A percentile compares a stretch with the other conserved stretches of the same genome.
These are phyloP conservation scores for Xiphophorus birchmanni DNA, from an alignment of 2,797 vertebrate genomes.

Conservation along the genomic window DNA sequence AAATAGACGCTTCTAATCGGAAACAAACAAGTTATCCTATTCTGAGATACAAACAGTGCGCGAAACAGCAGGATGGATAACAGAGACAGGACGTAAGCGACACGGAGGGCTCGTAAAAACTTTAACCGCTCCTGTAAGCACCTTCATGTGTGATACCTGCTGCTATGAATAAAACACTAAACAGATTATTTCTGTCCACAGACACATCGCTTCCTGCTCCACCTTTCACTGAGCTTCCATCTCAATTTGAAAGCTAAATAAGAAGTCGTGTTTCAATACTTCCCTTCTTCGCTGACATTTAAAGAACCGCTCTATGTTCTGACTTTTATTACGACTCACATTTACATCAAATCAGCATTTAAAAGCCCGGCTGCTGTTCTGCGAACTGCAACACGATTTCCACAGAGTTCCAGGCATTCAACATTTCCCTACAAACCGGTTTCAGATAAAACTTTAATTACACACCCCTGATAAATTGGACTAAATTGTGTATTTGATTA, in stretches of 20 bases:
- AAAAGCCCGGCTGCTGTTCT: background rate
- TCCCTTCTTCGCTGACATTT: conserved; percentile 20
- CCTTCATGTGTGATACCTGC: conserved; percentile 36
- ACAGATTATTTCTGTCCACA: conserved; percentile 44
- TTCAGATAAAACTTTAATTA: background rate
- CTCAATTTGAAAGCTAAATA: conserved; percentile 12
- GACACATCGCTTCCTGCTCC: conserved; percentile 11
- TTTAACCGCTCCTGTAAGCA: conserved; percentile 32
- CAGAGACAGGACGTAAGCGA: conserved; percentile 9
- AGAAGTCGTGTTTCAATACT: conserved; percentile 13
- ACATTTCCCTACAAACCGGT: background rate
- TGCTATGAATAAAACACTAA: conserved; percentile 49
- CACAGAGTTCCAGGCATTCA: background rate
- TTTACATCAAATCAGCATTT: conserved; percentile 16
- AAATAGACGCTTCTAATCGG: conserved; percentile 6
- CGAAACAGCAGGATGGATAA: conserved; percentile 34
- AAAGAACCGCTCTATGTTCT: conserved; percentile 13
- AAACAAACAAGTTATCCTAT: conserved; percentile 26
- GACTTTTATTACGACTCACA: conserved; percentile 22
- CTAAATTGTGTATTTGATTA: conserved; percentile 1
- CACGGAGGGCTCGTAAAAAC: conserved; percentile 16
- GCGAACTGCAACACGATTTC: background rate
- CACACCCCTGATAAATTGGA: background rate
- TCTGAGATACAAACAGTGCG: conserved; percentile 15
- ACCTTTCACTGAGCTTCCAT: conserved; percentile 19